These are phyloP conservation scores for Ormia ochracea DNA, from an alignment of 2,888 invertebrate genomes.

Conservation along the genomic window DNA sequence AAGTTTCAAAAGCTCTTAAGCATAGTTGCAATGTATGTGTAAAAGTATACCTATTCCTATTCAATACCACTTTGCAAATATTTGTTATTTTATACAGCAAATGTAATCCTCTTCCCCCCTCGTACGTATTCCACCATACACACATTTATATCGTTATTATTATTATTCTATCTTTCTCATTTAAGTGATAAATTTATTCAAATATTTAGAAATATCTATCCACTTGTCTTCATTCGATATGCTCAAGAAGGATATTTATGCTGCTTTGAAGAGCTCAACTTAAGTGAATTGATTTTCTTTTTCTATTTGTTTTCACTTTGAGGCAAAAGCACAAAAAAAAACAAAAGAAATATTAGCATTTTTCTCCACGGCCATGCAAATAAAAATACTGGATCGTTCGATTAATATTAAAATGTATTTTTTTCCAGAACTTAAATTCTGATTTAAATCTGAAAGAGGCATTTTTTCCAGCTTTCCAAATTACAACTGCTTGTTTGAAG, in stretches of 20 bases:
- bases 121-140: not conserved
- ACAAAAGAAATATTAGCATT: no score
- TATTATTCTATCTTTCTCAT: not conserved
- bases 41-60: no score
- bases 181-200: conserved; percentile 19
- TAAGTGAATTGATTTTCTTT: conserved; percentile 32
- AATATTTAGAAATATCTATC: conserved; percentile 19
- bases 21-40: no score
- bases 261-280: conserved; percentile 19
- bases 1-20: no score
- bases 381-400: not conserved
- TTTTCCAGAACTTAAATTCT: no score
- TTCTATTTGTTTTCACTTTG: not conserved
- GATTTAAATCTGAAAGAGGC: no score
- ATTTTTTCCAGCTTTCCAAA: not conserved
- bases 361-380: not conserved
- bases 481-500: not conserved
- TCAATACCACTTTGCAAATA: not conserved
- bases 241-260: conserved; percentile 22
- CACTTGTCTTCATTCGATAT: conserved; percentile 31
- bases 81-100: not conserved
- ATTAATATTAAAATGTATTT: not conserved
- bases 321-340: not conserved
- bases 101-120: not conserved
- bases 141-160: not conserved